Evolutionary conservation across 2,797 vertebrate genomes (phyloP).

Genomic region (Mallotus villosus): DNA sequence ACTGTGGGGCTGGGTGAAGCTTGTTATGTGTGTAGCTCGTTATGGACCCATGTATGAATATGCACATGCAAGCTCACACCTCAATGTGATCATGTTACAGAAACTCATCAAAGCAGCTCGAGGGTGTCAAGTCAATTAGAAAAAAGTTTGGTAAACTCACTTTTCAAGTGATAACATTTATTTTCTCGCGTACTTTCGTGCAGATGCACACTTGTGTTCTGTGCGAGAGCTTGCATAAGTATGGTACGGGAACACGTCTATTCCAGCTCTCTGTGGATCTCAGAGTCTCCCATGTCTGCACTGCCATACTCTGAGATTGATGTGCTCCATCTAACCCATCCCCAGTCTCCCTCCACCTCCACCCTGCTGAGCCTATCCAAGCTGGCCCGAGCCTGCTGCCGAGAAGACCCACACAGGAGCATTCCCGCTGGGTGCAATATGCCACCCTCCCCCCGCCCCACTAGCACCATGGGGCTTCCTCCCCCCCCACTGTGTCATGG

Average conservation of each 20-base stretch:
- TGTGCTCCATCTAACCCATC: constrained; percentile 26
- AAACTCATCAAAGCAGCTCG: constrained; percentile 20
- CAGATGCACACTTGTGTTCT: not conserved
- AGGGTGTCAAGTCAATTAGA: constrained; percentile 16
- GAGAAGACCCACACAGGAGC: constrained; percentile 50
- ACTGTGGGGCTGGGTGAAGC: constrained; percentile 53
- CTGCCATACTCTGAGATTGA: constrained; percentile 48
- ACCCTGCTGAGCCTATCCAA: constrained; percentile 66
- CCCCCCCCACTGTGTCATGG: constrained; percentile 37
- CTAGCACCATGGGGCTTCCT: constrained; percentile 48
- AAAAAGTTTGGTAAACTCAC: constrained; percentile 19
- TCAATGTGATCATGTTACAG: constrained; percentile 14
- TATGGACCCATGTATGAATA: constrained; percentile 55
- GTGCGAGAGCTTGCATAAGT: not conserved
- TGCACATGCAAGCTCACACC: constrained; percentile 40
- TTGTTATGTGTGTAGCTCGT: constrained; percentile 52
- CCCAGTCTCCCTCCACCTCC: constrained; percentile 43
- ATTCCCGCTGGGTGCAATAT: constrained; percentile 74
- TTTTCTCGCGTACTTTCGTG: not conserved
- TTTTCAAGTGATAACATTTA: too few relatives aligned
- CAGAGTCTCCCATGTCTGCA: constrained; percentile 28
- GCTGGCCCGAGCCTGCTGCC: constrained; percentile 63
- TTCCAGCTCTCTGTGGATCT: constrained; percentile 24
- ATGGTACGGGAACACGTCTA: constrained; percentile 25
- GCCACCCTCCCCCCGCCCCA: constrained; percentile 64